Base-by-base conservation (phyloP, 2,797 vertebrate species). In the Saxicola maurus region DNA sequence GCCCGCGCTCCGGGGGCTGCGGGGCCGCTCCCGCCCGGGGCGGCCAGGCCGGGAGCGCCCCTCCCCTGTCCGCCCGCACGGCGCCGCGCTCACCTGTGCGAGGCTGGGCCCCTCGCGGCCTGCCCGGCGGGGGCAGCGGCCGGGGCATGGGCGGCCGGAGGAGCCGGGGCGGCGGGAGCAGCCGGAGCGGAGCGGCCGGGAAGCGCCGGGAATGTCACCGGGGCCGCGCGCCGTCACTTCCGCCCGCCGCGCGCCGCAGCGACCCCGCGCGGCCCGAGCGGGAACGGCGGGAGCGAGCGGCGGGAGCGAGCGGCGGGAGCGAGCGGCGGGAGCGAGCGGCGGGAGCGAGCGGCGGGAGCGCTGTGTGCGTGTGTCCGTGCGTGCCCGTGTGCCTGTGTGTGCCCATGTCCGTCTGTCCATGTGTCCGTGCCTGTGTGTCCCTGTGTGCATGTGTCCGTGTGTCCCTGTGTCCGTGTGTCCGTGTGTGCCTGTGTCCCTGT, bases 401-500 rank as follows among this genome's bases (percentile, higher is more conserved):
- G 17, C 19, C 43, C 9, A 6, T 45, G 43, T 45, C 21, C 21
- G 6, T 23, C 13, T 46, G 24, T 48, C 40, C 15, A 20, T 37
- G 3, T 6, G 10, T 11, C 3, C 6, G 6, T 38, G 13, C 18
- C 17, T 14, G 37, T 38, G 37, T 38, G 14, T 16, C 7, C 37
- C 5, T 38, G 37, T 38, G 37, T 38, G 11, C 37, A 5, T 37
- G 7, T 40, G 38, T 40, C 6, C 40, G 8, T 15, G 42, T 43
- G 17, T 10, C 17, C 35, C 9, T 10, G 35, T 35, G 35, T 35
- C 35, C 35, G 9, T 12, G 20, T 45, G 43, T 45, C 43, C 10
- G 8, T 4, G 12, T 35, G 12, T 8, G 3, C 17, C 6, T 14
- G 5, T 28, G 6, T 20, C 8, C 5, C 4, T 5, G 6, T 21